Conservation (phyloP, 2,888 invertebrate genomes). For the Plagodis pulveraria region DNA sequence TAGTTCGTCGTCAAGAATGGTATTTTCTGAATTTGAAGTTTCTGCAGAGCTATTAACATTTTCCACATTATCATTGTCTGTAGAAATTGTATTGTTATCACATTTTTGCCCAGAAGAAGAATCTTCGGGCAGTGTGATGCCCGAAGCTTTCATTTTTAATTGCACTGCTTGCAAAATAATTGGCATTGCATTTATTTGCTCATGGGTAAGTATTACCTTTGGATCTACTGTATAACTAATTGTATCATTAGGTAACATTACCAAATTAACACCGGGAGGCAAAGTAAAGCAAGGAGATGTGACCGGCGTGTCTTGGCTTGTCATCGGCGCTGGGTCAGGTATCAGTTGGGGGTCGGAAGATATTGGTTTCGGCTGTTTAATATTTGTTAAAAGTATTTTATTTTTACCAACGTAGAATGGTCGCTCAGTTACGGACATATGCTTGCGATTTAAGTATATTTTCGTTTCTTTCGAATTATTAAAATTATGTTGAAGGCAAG, state of each 20-base stretch:
- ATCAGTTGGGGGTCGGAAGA: no score
- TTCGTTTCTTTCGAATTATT: conserved; percentile 35
- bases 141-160: conserved; percentile 25
- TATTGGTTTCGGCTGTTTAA: conserved; percentile 29
- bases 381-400: conserved; percentile 70
- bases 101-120: conserved; percentile 1
- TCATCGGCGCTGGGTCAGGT: conserved; percentile 8
- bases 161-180: conserved; percentile 21
- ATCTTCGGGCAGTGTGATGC: conserved; percentile 14
- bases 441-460: conserved; percentile 46
- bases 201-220: conserved; percentile 24
- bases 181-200: conserved; percentile 23
- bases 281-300: conserved; percentile 9
- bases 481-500: conserved; percentile 23
- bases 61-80: conserved; percentile 2
- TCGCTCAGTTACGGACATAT: conserved; percentile 37
- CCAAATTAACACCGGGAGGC: conserved; percentile 48
- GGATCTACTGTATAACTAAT: conserved; percentile 31
- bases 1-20: neutral
- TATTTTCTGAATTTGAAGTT: conserved; percentile 2
- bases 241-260: conserved; percentile 45
- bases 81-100: conserved; percentile 11
- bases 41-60: neutral
- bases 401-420: conserved; percentile 67
- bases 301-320: neutral